These are phyloP conservation scores for Gymnodraco acuticeps DNA, from an alignment of 2,797 vertebrate species.

Conservation along the genomic window DNA sequence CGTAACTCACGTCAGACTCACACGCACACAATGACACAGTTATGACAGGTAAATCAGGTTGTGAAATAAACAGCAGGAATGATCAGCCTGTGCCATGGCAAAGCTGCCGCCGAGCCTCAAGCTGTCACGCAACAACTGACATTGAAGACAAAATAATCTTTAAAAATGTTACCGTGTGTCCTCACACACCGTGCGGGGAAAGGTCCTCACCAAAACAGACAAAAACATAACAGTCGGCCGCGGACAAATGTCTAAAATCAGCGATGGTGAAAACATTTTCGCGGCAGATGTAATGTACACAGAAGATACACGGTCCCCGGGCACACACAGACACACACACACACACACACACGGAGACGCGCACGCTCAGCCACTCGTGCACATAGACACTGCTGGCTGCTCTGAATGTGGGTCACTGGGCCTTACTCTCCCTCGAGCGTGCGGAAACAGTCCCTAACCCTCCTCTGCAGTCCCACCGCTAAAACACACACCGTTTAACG, in stretches of 20 bases:
- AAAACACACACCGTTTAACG: conserved; percentile 22
- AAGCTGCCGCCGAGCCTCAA: conserved; percentile 65
- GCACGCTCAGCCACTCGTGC: conserved; percentile 71
- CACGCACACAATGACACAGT: conserved; percentile 21
- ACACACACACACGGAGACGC: conserved; percentile 42
- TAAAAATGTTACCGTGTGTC: conserved; percentile 53
- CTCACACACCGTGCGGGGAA: conserved; percentile 26
- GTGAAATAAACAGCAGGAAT: conserved; percentile 22
- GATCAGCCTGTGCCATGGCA: conserved; percentile 12
- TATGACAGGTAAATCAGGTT: not conserved
- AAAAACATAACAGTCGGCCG: conserved; percentile 2
- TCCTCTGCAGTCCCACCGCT: conserved; percentile 75
- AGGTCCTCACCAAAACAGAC: conserved; percentile 21
- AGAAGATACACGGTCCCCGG: conserved; percentile 37
- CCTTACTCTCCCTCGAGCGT: conserved; percentile 84
- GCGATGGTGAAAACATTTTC: conserved; percentile 77
- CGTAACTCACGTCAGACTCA: conserved; percentile 8
- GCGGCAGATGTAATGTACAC: conserved; percentile 77
- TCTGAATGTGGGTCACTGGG: conserved; percentile 88
- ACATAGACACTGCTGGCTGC: conserved; percentile 74
- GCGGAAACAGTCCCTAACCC: conserved; percentile 83
- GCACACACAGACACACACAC: conserved; percentile 30
- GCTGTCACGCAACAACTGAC: conserved; percentile 84
- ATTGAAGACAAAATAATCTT: conserved; percentile 68
- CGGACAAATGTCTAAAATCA: conserved; percentile 43